A percentile compares a stretch with the other conserved stretches of the same genome.
These are phyloP conservation scores for Rhincodon typus DNA, from an alignment of 2,797 vertebrate genomes.

Conservation along the genomic window DNA sequence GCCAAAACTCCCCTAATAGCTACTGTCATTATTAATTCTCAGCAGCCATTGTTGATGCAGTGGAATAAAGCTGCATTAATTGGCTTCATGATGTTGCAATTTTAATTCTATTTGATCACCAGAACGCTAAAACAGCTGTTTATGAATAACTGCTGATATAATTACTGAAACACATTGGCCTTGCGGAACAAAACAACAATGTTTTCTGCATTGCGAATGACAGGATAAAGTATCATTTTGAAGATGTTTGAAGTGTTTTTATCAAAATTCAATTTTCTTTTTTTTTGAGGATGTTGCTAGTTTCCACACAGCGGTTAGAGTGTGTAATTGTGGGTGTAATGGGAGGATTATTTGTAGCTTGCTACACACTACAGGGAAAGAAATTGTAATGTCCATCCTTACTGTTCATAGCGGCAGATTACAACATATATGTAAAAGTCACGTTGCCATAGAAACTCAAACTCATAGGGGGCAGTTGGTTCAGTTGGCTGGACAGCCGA, in stretches of 20 bases:
- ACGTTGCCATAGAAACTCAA: no score
- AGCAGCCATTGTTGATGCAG: conserved; percentile 29
- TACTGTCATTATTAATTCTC: conserved; percentile 34
- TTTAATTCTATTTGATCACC: conserved; percentile 31
- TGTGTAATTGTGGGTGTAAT: background rate
- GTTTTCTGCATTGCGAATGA: background rate
- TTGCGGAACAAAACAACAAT: background rate
- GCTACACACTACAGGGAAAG: no score
- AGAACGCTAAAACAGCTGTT: conserved; percentile 31
- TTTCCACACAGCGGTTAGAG: background rate
- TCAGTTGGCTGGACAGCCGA: no score
- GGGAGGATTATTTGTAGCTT: background rate
- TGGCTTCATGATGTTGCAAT: conserved; percentile 33
- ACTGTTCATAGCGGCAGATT: no score
- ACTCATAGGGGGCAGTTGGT: no score
- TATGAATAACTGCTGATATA: conserved; percentile 27
- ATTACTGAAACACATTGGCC: conserved; percentile 32
- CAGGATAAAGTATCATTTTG: background rate
- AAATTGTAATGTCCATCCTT: background rate
- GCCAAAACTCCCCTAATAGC: conserved; percentile 27
- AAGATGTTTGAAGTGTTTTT: background rate
- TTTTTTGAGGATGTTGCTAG: no score
- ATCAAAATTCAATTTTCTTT: background rate
- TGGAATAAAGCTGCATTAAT: conserved; percentile 35
- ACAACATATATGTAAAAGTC: no score